Evolutionary conservation across 2,113 vertebrate genomes (phyloP).

Genomic region (Acrocephalus kingi): DNA sequence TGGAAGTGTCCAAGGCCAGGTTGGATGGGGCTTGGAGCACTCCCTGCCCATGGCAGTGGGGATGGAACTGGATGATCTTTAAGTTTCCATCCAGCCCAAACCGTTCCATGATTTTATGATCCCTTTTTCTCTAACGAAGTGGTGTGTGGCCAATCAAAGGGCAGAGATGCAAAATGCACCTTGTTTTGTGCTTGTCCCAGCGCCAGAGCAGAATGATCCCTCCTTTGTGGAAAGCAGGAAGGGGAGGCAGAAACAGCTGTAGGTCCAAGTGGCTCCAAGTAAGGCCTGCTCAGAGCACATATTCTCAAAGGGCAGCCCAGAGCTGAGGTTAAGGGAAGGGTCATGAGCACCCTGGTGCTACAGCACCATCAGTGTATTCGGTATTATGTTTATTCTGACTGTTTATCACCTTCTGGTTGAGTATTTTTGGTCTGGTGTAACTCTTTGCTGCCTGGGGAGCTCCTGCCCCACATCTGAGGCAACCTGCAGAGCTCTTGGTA

Average conservation of each 20-base stretch:
- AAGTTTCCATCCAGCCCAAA: not conserved
- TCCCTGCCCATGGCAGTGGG: not conserved
- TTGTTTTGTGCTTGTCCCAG: not conserved
- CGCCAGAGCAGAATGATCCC: not conserved
- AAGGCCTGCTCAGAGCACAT: accelerated
- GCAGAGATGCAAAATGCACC: not conserved
- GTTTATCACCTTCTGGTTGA: not conserved
- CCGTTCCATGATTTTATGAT: not conserved
- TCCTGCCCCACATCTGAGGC: not conserved
- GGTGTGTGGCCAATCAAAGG: not conserved
- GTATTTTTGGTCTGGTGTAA: not conserved
- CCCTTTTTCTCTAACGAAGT: not conserved
- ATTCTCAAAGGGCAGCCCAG: not conserved
- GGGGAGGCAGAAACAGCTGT: not conserved
- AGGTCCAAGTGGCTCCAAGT: not conserved
- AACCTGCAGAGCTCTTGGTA: not conserved
- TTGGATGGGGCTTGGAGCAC: not conserved
- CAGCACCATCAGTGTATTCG: not conserved
- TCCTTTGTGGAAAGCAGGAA: not conserved
- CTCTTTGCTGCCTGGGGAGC: not conserved
- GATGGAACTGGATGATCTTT: not conserved
- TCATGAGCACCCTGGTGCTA: not conserved
- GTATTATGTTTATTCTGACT: not conserved
- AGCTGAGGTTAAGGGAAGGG: not conserved
- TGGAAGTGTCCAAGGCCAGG: not conserved